Conservation (phyloP, 2,888 invertebrate species). For the Lochmaea capreae region DNA sequence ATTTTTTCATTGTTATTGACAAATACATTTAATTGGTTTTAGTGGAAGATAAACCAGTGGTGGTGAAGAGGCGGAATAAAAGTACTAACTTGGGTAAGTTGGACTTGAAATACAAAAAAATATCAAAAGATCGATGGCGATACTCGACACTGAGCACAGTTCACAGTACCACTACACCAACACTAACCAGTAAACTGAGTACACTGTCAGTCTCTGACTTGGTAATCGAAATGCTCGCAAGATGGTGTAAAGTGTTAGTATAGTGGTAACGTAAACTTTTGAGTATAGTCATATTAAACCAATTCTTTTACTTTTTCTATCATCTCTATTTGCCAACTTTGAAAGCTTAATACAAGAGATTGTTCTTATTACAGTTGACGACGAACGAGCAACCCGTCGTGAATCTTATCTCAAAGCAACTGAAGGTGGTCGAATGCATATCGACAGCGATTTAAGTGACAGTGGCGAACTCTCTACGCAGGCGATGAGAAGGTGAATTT, state of each 20-base stretch:
- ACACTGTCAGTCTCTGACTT: no score
- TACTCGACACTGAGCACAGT: not conserved
- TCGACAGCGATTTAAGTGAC: conserved; percentile 76
- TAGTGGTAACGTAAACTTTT: no score
- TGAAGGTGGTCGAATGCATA: conserved; percentile 80
- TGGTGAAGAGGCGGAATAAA: conserved; percentile 64
- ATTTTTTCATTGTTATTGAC: not conserved
- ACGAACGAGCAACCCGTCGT: conserved; percentile 87
- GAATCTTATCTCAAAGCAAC: conserved; percentile 96
- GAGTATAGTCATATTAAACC: no score
- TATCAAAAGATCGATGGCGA: no score
- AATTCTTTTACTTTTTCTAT: no score
- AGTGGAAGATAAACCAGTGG: conserved; percentile 60
- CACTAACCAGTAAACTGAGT: no score
- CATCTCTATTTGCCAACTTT: no score
- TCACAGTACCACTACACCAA: not conserved
- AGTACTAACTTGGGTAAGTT: conserved; percentile 65
- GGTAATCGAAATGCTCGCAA: no score
- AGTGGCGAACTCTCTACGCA: conserved; percentile 71
- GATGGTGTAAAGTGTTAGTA: no score
- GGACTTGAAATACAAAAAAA: not conserved
- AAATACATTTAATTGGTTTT: conserved; percentile 38
- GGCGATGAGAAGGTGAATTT: conserved; percentile 73
- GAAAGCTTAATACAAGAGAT: no score
- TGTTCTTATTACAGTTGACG: conserved; percentile 72